Base-by-base conservation (phyloP, 2,888 invertebrate genomes). In the Athetis lepigone region DNA sequence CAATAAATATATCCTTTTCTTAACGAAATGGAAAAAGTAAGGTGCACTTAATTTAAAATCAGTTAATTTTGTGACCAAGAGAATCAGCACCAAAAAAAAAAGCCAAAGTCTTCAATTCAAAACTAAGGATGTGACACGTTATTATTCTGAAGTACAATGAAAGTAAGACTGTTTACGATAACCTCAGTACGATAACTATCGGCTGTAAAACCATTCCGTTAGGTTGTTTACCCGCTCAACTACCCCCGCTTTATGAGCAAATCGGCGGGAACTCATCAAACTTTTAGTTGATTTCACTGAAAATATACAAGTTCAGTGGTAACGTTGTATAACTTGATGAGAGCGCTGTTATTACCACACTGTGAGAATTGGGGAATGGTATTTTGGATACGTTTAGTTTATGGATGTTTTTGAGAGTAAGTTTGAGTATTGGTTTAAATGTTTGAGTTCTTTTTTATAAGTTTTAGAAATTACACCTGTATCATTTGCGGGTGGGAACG, bases 201-300 rank as follows among this genome's bases (percentile, higher is more conserved):
- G 54, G 67, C 56, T 73, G 79, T 80, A 80, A 82, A 82, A 68
- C 82, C 61, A 80, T 80, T 70, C 49, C 65, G 51, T 52, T 19
- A 52, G 59, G 63, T 74, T 80, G 81, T 80, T 80, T 72, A 77
- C 78, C 74, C 67, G 54, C 33, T 42, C 54, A 54, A 65, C 59
- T 52, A 40, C 46, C 49, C 56, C 13, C 56, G 56, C 33, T 78
- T 78, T 78, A 78, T 57, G 54, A 55, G 37, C 8, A 46, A 67
- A 74, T 67, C 29, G 39, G 33, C 56, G 54, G 23, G 42, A 71
- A 77, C 71, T 72, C 54, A 58, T 72, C 77, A 77, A 72, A 72
- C 46, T 72, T 72, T 77, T 43, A 72, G 52, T 66, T 77, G 49
- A 65, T 58, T 77, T 73, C 45, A 33, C 37, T 55, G 56, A 29